phyloP scores from a whole-genome alignment of 2,113 vertebrate species.

The Sprattus sprattus region DNA sequence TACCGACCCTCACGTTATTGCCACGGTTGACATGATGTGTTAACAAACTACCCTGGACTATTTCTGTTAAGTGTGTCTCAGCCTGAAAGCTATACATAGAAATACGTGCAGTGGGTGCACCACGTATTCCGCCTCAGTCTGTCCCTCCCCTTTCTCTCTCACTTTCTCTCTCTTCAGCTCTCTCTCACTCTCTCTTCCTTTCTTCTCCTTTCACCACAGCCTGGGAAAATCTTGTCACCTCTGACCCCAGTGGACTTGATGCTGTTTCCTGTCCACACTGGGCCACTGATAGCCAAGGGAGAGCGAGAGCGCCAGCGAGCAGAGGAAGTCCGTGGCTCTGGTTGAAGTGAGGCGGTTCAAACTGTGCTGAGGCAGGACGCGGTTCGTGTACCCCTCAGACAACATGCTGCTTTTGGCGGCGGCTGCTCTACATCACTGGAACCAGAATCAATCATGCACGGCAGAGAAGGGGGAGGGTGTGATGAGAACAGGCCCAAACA shows the following conservation, averaged over 20 bases:
- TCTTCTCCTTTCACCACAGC: not conserved
- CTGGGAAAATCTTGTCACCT: not conserved
- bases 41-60: not conserved
- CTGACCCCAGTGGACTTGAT: not conserved
- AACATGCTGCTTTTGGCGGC: not conserved
- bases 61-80: not conserved
- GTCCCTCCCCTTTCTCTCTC: not conserved
- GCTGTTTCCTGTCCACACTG: not conserved
- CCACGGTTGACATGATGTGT: not conserved
- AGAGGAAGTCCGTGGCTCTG: not conserved
- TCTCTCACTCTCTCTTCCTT: not conserved
- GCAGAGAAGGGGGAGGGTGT: not conserved
- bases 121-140: not conserved
- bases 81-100: not conserved
- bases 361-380: not conserved
- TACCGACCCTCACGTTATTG: not conserved
- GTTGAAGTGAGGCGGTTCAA: not conserved
- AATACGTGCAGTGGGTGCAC: not conserved
- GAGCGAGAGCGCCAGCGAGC: not conserved
- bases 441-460: not conserved
- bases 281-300: not conserved
- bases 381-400: not conserved
- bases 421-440: not conserved
- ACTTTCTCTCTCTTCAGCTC: not conserved
- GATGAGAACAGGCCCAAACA: not conserved